A percentile compares a stretch with the other conserved stretches of the same genome.
Evolutionary conservation across 2,797 vertebrate species (phyloP).

Genomic region (Eospalax fontanierii): DNA sequence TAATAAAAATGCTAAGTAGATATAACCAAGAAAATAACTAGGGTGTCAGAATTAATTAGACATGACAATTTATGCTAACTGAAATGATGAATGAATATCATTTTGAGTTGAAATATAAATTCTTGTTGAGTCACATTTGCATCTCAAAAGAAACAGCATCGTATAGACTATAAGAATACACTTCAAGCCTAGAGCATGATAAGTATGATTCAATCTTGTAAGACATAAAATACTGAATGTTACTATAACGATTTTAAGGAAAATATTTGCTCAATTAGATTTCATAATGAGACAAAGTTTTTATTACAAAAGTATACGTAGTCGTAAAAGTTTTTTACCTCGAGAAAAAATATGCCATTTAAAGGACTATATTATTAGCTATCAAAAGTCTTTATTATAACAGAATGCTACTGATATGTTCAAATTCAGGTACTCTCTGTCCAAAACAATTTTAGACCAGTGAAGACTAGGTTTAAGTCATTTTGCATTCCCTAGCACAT

Average conservation of each 20-base stretch:
- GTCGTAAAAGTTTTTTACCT: background rate
- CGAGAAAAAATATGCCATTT: constrained; percentile 30
- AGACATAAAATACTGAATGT: constrained; percentile 72
- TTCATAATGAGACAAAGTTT: constrained; percentile 31
- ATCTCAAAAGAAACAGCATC: constrained; percentile 62
- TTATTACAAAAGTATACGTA: constrained; percentile 52
- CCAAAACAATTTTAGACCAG: background rate
- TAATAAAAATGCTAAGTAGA: constrained; percentile 46
- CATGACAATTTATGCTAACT: constrained; percentile 64
- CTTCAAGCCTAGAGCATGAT: constrained; percentile 62
- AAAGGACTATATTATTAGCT: background rate
- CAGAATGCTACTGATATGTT: constrained; percentile 13
- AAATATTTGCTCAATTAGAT: constrained; percentile 81
- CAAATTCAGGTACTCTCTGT: background rate
- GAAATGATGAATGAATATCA: constrained; percentile 72
- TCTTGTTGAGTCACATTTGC: constrained; percentile 71
- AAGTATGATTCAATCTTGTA: constrained; percentile 81
- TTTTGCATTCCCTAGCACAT: background rate
- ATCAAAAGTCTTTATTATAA: background rate
- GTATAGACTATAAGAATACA: constrained; percentile 72
- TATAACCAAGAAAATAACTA: background rate
- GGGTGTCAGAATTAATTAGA: constrained; percentile 53
- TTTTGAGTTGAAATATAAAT: constrained; percentile 75
- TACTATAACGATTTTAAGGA: constrained; percentile 77
- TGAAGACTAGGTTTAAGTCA: background rate